These are phyloP conservation scores for Calidris pygmaea DNA, from an alignment of 2,113 vertebrate species.

Conservation along the genomic window DNA sequence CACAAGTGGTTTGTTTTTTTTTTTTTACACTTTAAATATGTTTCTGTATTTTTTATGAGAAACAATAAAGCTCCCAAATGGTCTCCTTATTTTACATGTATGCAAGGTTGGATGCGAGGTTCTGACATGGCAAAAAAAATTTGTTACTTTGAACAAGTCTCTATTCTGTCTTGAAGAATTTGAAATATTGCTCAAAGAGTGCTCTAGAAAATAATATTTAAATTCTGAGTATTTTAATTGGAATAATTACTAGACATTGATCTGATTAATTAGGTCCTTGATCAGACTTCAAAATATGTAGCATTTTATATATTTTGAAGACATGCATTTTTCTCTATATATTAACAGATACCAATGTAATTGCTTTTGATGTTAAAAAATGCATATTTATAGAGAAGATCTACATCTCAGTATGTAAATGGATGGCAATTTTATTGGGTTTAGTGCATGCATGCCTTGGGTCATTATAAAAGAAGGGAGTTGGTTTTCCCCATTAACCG, in stretches of 20 bases:
- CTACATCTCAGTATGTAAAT: not conserved
- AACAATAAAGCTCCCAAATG: not conserved
- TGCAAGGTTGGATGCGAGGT: not conserved
- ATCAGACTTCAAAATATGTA: not conserved
- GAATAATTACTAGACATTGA: conserved; percentile 1
- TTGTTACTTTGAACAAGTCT: not conserved
- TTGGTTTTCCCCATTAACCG: not conserved
- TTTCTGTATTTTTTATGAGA: not conserved
- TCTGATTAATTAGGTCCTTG: conserved; percentile 35
- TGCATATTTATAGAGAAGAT: conserved; percentile 12
- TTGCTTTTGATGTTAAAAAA: not conserved
- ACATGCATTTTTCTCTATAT: not conserved
- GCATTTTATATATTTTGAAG: not conserved
- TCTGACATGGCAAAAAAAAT: not conserved
- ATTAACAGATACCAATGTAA: not conserved
- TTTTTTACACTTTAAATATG: not conserved
- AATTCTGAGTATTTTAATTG: not conserved
- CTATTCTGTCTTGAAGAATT: not conserved
- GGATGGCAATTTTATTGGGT: not conserved
- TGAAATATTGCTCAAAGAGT: not conserved
- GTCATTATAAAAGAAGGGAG: not conserved
- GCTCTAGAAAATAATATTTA: not conserved
- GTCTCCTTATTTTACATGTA: not conserved
- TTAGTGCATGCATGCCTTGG: not conserved
- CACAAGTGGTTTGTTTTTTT: not conserved